phyloP scores from a whole-genome alignment of 2,113 vertebrate genomes.

The Corythornis cristatus region DNA sequence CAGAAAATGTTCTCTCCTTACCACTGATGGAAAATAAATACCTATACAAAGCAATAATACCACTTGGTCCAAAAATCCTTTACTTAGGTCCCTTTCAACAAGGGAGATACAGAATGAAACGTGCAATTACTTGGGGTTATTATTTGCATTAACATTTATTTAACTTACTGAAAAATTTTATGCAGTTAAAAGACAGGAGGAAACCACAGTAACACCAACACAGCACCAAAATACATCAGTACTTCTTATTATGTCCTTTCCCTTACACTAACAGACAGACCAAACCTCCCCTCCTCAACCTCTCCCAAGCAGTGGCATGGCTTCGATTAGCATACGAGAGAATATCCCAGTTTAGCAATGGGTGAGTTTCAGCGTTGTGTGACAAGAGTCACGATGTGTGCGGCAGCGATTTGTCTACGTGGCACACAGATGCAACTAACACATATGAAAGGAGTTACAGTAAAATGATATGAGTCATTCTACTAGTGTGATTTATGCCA shows the following conservation, averaged over 20 bases:
- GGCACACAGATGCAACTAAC: not conserved
- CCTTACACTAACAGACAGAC: not conserved
- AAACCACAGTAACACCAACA: not conserved
- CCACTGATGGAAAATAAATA: not conserved
- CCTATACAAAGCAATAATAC: not conserved
- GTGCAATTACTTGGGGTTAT: not conserved
- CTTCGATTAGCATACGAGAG: not conserved
- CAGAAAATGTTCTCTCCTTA: not conserved
- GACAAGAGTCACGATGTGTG: not conserved
- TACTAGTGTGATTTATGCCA: constrained; percentile 13
- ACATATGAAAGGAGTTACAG: not conserved
- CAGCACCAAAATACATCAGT: not conserved
- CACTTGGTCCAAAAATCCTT: not conserved
- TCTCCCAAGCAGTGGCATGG: not conserved
- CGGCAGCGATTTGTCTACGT: not conserved
- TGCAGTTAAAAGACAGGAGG: not conserved
- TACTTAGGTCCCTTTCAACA: not conserved
- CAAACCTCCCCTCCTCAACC: not conserved
- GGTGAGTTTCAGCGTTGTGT: not conserved
- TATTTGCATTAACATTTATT: not conserved
- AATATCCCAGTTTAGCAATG: not conserved
- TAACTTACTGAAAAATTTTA: not conserved
- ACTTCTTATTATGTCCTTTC: not conserved
- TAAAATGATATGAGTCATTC: not conserved
- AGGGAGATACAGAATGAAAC: not conserved